Conservation (phyloP, 1,140 invertebrate genomes). For the Diorhabda carinulata region DNA sequence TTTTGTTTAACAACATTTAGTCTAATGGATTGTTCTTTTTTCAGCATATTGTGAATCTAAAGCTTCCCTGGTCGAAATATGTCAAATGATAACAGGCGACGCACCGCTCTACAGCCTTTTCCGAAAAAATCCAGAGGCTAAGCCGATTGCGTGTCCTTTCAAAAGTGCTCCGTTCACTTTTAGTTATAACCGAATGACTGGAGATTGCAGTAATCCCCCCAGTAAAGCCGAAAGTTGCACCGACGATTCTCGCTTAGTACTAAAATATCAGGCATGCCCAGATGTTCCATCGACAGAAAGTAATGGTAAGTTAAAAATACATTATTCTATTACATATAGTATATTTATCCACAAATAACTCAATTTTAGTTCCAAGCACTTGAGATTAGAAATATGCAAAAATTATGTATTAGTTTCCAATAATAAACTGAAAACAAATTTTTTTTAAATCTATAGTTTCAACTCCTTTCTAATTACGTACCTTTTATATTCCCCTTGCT, state of each 20-base stretch:
- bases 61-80: slow-evolving; percentile 57
- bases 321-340: not conserved
- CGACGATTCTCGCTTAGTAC: slow-evolving; percentile 70
- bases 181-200: slow-evolving; percentile 67
- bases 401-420: not conserved
- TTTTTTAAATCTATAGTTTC: too few relatives aligned
- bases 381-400: not conserved
- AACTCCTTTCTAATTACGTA: too few relatives aligned
- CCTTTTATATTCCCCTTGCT: too few relatives aligned
- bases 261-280: slow-evolving; percentile 83
- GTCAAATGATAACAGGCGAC: slow-evolving; percentile 65
- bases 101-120: slow-evolving; percentile 72
- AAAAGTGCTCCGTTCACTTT: slow-evolving; percentile 74
- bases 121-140: slow-evolving; percentile 58
- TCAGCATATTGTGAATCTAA: slow-evolving; percentile 58
- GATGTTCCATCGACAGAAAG: slow-evolving; percentile 71
- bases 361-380: not conserved
- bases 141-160: slow-evolving; percentile 68
- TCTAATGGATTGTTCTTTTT: slow-evolving; percentile 27
- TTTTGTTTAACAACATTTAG: too few relatives aligned
- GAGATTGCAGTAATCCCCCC: slow-evolving; percentile 69
- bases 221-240: slow-evolving; percentile 79
- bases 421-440: too few relatives aligned
- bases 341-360: not conserved
- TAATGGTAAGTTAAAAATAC: slow-evolving; percentile 51